phyloP scores from a whole-genome alignment of 2,113 vertebrate species.

The Phyllopteryx taeniolatus region DNA sequence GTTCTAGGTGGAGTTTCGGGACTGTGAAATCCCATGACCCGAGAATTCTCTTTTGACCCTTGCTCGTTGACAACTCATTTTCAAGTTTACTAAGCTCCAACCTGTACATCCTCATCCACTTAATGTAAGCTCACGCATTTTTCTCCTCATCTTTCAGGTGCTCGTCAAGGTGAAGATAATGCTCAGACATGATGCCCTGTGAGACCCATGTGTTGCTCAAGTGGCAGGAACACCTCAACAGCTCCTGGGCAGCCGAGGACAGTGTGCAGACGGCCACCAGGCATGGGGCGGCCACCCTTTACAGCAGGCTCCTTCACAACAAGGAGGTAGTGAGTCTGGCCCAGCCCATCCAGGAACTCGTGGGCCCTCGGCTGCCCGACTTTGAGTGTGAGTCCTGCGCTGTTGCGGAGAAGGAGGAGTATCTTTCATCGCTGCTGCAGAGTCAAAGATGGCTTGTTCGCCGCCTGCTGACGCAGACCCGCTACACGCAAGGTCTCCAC shows the following conservation, averaged over 20 bases:
- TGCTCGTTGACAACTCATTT: background rate
- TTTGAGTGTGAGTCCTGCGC: slow-evolving; percentile 76
- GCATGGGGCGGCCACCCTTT: slow-evolving; percentile 66
- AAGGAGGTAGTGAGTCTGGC: slow-evolving; percentile 78
- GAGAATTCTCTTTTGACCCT: background rate
- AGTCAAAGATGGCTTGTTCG: slow-evolving; percentile 77
- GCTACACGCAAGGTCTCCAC: slow-evolving; percentile 74
- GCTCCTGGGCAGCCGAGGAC: slow-evolving; percentile 78
- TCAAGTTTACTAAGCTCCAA: no score
- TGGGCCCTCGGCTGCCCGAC: slow-evolving; percentile 77
- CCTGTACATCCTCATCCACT: background rate
- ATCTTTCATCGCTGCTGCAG: slow-evolving; percentile 74
- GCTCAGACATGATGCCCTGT: slow-evolving; percentile 77
- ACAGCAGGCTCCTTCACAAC: slow-evolving; percentile 73
- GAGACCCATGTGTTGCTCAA: slow-evolving; percentile 80
- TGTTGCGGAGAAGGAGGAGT: slow-evolving; percentile 74
- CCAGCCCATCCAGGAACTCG: slow-evolving; percentile 75
- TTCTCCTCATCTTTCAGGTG: slow-evolving; percentile 44
- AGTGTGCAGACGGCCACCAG: slow-evolving; percentile 65
- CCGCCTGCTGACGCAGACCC: slow-evolving; percentile 71
- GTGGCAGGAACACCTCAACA: slow-evolving; percentile 82
- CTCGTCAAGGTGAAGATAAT: slow-evolving; percentile 60
- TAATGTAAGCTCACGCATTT: background rate
- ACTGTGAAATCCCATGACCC: background rate
- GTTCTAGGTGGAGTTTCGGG: background rate